Conservation (phyloP, 2,113 vertebrate genomes). For the Calcarius ornatus region DNA sequence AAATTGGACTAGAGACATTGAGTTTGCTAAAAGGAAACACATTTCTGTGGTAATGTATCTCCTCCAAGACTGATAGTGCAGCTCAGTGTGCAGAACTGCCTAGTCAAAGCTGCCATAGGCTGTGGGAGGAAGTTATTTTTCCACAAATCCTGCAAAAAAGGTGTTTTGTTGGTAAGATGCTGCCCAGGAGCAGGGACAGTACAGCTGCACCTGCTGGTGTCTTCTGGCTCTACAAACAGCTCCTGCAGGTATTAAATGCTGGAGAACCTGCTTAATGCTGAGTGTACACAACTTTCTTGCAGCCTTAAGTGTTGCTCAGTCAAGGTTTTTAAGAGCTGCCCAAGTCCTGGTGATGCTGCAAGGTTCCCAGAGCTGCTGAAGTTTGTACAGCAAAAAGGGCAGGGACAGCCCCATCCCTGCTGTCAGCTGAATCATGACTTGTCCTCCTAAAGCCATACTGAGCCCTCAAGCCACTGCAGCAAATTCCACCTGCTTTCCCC, state of each 20-base stretch:
- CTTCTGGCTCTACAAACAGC: neutral
- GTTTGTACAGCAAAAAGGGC: neutral
- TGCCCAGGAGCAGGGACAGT: neutral
- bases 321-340: neutral
- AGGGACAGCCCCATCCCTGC: neutral
- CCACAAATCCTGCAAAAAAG: neutral
- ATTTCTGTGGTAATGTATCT: neutral
- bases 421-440: neutral
- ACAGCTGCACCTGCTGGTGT: neutral
- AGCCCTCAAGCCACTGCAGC: neutral
- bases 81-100: neutral
- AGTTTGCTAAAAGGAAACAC: neutral
- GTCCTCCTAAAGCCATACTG: neutral
- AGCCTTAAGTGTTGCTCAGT: neutral
- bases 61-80: neutral
- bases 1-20: neutral
- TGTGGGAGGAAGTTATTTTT: neutral
- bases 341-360: neutral
- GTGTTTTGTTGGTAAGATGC: neutral
- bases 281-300: neutral
- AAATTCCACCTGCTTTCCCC: neutral
- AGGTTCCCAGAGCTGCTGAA: neutral
- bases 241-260: neutral
- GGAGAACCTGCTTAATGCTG: neutral
- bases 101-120: neutral